phyloP scores from a whole-genome alignment of 2,888 invertebrate species.

The Cabera pusaria region DNA sequence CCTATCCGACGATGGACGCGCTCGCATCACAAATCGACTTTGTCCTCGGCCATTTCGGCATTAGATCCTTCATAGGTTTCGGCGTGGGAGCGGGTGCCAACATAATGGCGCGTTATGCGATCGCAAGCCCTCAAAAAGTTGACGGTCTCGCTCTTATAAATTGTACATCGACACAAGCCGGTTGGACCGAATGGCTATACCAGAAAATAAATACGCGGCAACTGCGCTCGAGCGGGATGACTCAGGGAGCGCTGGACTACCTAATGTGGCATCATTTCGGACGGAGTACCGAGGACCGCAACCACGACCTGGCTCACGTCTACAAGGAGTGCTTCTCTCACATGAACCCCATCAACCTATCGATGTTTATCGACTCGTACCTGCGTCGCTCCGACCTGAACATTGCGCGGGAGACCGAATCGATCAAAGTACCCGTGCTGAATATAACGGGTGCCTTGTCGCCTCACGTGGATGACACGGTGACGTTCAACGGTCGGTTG shows the following conservation, averaged over 20 bases:
- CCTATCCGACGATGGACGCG: constrained; percentile 98
- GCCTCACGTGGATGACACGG: constrained; percentile 98
- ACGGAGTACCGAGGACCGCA: constrained; percentile 92
- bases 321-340: constrained; percentile 97
- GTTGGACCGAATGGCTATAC: constrained; percentile 99
- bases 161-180: constrained; percentile 95
- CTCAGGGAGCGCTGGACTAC: constrained; percentile 96
- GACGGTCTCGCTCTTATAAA: constrained; percentile 97
- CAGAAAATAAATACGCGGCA: constrained; percentile 97
- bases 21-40: constrained; percentile 95
- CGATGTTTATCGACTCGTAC: constrained; percentile 97
- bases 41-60: constrained; percentile 94
- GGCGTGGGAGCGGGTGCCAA: constrained; percentile 99
- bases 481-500: constrained; percentile 97
- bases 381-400: constrained; percentile 95
- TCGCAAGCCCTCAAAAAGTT: constrained; percentile 92
- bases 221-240: constrained; percentile 94
- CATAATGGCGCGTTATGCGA: constrained; percentile 95
- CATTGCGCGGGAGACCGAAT: constrained; percentile 86
- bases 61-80: constrained; percentile 96
- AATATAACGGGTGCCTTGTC: constrained; percentile 97
- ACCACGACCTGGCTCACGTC: constrained; percentile 96
- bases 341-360: constrained; percentile 97
- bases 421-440: constrained; percentile 93
- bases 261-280: constrained; percentile 99